A percentile compares a stretch with the other conserved stretches of the same genome.
Evolutionary conservation across 2,888 invertebrate genomes (phyloP).

Genomic region (Euplagia quadripunctaria): DNA sequence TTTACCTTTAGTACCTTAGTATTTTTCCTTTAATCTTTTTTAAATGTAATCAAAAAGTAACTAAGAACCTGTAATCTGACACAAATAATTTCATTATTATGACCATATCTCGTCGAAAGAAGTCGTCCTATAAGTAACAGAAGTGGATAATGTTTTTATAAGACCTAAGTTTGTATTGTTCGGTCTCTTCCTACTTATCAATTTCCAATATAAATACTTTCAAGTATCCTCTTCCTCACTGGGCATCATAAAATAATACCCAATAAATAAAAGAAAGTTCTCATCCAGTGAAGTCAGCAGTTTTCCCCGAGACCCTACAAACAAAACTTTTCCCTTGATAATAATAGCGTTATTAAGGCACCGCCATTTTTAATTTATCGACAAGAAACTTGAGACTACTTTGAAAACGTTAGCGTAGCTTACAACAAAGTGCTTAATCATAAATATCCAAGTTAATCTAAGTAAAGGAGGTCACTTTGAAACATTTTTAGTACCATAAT

Average conservation of each 20-base stretch:
- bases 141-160: background rate
- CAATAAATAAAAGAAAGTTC: conserved; percentile 26
- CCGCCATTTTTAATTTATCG: conserved; percentile 34
- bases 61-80: too few relatives aligned
- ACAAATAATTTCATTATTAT: too few relatives aligned
- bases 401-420: conserved; percentile 21
- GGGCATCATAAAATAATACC: conserved; percentile 18
- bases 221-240: conserved; percentile 13
- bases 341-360: conserved; percentile 27
- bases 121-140: background rate
- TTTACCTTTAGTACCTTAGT: background rate
- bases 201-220: conserved; percentile 7
- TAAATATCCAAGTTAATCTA: conserved; percentile 17
- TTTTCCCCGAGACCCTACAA: conserved; percentile 22
- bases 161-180: background rate
- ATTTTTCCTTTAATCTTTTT: too few relatives aligned
- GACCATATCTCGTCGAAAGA: background rate
- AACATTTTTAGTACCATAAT: background rate
- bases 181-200: background rate
- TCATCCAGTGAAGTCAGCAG: conserved; percentile 16
- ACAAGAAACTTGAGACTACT: conserved; percentile 24
- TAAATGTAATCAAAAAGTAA: too few relatives aligned
- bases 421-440: conserved; percentile 22
- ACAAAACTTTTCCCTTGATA: conserved; percentile 32
- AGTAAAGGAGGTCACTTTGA: conserved; percentile 9